Conservation (phyloP, 2,113 vertebrate species). For the Phainopepla nitens region DNA sequence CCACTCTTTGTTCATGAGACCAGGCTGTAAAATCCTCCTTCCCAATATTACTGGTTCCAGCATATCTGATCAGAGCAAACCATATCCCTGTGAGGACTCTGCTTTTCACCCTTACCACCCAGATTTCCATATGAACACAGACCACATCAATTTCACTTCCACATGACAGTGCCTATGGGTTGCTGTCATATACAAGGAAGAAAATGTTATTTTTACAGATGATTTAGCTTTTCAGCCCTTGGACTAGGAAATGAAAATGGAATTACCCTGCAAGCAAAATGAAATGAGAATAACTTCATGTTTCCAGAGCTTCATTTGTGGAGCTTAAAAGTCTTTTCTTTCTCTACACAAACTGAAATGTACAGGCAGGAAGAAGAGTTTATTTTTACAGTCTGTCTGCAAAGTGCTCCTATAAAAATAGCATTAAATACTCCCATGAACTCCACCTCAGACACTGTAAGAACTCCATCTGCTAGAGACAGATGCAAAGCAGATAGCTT, state of each 20-base stretch:
- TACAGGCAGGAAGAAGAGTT: not conserved
- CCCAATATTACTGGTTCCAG: not conserved
- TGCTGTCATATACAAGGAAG: not conserved
- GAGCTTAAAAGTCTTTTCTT: not conserved
- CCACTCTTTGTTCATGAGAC: not conserved
- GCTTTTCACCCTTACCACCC: not conserved
- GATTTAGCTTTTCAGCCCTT: not conserved
- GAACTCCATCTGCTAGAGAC: not conserved
- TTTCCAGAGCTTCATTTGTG: not conserved
- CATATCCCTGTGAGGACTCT: not conserved
- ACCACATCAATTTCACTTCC: not conserved
- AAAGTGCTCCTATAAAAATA: not conserved
- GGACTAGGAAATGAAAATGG: not conserved
- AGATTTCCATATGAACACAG: not conserved
- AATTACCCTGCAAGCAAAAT: not conserved
- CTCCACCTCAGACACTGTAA: not conserved
- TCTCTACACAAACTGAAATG: not conserved
- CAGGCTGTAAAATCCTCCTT: not conserved
- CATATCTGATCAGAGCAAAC: not conserved
- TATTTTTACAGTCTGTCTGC: not conserved
- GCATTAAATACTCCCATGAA: not conserved
- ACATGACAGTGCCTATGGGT: not conserved
- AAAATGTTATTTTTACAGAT: slow-evolving; percentile 16
- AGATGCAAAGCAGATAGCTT: not conserved
- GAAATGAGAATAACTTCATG: not conserved